Base-by-base conservation (phyloP, 2,797 vertebrate genomes). In the Parauchenoglanis punctatus region DNA sequence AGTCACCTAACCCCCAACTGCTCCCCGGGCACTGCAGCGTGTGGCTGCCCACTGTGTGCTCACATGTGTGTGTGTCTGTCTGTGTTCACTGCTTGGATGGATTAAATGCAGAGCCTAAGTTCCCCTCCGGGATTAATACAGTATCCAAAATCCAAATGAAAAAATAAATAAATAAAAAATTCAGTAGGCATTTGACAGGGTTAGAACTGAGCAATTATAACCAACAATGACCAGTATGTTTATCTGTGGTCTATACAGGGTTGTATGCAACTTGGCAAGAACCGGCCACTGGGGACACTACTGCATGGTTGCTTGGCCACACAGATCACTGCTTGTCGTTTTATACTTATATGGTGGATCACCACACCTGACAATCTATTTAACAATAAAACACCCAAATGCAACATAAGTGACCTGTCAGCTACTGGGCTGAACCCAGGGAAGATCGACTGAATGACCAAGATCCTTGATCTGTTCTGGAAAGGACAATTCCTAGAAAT, bases 401-500 rank as follows among this genome's bases (percentile, higher is more conserved):
- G 40, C 31, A 31, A 63, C 63, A 77, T 76, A 77, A 65, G 1
- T 15, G 54, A 23, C 3, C 13, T 59, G 0, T 76, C 54, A 3
- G 49, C 12, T 40, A 20, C 20, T 67, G 12, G 65, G 65, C 15
- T 72, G 18, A 72, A 72, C 7, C 18, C 68, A 44, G 20, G 0
- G 15, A 46, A 75, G 11, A 75, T 23, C 46, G 72, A 46, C 13
- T 35, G 65, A 67, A 31, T 67, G 5, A 68, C 28, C 23, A 40
- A 72, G 31, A 44, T 20, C 35, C 3, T 44, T 72, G 18, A 72
- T 44, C 35, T 44, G 68, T 2, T 75, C 72, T 49, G 44, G 35
- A 75, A 75, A 70, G 28, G 49, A 13, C 81, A 67, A 40, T 56
- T 40, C 11, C 20, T 70, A 52, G 20, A 84, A 84, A 70, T 87